Conservation (phyloP, 2,113 vertebrate genomes). For the Calidris pygmaea region DNA sequence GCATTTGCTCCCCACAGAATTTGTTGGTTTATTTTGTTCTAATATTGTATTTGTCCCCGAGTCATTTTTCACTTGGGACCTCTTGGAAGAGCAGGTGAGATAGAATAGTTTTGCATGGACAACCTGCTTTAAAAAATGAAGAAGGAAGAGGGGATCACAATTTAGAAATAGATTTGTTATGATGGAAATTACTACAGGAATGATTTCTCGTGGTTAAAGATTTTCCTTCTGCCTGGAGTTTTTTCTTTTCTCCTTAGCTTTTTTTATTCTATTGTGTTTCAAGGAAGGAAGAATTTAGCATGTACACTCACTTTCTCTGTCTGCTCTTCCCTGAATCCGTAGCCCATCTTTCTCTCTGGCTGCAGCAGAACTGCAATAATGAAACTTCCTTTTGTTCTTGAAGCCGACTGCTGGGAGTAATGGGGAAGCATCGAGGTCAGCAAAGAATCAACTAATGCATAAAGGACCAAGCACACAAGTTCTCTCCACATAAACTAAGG, state of each 20-base stretch:
- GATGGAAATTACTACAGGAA: not conserved
- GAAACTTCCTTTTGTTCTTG: not conserved
- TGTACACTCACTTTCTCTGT: not conserved
- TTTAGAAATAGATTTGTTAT: not conserved
- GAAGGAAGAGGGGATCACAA: not conserved
- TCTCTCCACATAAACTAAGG: not conserved
- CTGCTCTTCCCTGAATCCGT: not conserved
- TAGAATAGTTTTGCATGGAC: not conserved
- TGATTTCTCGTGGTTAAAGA: not conserved
- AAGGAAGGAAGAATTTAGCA: not conserved
- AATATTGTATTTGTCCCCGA: not conserved
- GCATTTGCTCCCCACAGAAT: not conserved
- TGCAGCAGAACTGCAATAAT: not conserved
- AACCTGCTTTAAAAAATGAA: not conserved
- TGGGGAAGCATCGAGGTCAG: not conserved
- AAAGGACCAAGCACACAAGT: not conserved
- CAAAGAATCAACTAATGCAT: not conserved
- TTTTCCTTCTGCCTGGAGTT: not conserved
- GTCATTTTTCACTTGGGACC: not conserved
- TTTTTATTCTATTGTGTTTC: not conserved
- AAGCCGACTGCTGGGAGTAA: not conserved
- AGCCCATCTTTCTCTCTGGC: not conserved
- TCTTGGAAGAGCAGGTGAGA: not conserved
- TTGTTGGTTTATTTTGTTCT: not conserved
- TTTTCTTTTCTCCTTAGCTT: not conserved